Base-by-base conservation (phyloP, 2,797 vertebrate genomes). In the Champsocephalus esox region DNA sequence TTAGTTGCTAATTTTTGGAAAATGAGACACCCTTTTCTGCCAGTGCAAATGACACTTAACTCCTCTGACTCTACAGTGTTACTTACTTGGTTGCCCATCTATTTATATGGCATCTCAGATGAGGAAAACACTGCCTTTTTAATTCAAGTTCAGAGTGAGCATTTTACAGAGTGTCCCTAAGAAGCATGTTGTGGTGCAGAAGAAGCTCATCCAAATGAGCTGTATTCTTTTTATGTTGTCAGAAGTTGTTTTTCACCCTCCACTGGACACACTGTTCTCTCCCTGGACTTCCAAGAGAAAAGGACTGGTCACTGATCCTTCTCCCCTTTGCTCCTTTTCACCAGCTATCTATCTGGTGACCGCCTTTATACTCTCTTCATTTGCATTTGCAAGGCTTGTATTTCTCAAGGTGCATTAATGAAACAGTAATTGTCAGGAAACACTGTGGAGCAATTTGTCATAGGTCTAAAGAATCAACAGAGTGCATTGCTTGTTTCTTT, bases 211-310 rank as follows among this genome's bases (percentile, higher is more conserved):
- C 34, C 77, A 79, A 82, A 89, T 86, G 44, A 84, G 68, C 62
- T 57, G 65, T 83, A 32, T 85, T 68, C 70, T 64, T 63, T 76
- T 82, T 43, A 49, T 88, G 86, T 70, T 90, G 87, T 91, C 90
- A 92, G 83, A 92, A 89, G 86, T 89, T 86, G 90, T 92, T 94
- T 92, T 92, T 88, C 89, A 93, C 80, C 85, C 91, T 90, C 81
- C 89, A 74, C 80, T 83, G 86, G 86, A 84, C 87, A 75, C 93
- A 90, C 87, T 91, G 89, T 93, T 89, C 88, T 88, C 87, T 80
- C 84, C 66, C 79, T 84, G 86, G 89, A 88, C 86, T 74, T 68
- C 2, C 9, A 7, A 52, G 75, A 80, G 73, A 85, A 91, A 92
- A 86, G 74, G 77, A 80, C 81, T 52, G 75, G 88, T 85, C 91